Conservation (phyloP, 2,888 invertebrate genomes). For the Quadriops clusia region DNA sequence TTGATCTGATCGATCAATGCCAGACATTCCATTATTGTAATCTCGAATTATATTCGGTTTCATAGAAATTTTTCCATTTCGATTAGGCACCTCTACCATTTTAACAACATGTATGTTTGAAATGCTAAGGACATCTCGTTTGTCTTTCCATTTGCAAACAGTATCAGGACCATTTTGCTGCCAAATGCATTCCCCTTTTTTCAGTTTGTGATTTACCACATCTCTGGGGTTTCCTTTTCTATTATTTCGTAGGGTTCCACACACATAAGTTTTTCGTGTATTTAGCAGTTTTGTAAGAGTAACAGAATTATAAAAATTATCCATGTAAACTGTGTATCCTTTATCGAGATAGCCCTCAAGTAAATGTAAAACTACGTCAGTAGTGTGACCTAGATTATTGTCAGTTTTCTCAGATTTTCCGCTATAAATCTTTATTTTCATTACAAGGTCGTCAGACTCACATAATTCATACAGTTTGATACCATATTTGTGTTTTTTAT, state of each 20-base stretch:
- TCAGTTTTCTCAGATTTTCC: slow-evolving; percentile 17
- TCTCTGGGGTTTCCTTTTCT: slow-evolving; percentile 15
- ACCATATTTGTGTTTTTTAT: slow-evolving; percentile 20
- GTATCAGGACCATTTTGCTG: slow-evolving; percentile 16
- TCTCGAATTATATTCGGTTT: slow-evolving; percentile 20
- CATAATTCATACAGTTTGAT: slow-evolving; percentile 23
- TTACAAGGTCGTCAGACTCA: slow-evolving; percentile 17
- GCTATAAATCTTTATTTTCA: slow-evolving; percentile 18
- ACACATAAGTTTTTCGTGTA: slow-evolving; percentile 16
- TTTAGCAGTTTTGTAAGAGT: slow-evolving; percentile 15
- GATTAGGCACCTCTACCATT: slow-evolving; percentile 18
- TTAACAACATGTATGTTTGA: slow-evolving; percentile 19
- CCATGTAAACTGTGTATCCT: slow-evolving; percentile 18
- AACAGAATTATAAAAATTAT: slow-evolving; percentile 20
- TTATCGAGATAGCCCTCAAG: slow-evolving; percentile 19
- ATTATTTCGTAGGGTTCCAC: slow-evolving; percentile 14
- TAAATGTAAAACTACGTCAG: slow-evolving; percentile 19
- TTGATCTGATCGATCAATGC: slow-evolving; percentile 19
- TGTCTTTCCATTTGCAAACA: slow-evolving; percentile 19
- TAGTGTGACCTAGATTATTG: slow-evolving; percentile 17
- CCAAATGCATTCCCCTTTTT: slow-evolving; percentile 19
- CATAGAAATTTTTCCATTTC: slow-evolving; percentile 18
- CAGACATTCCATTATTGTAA: slow-evolving; percentile 19
- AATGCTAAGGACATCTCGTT: slow-evolving; percentile 17
- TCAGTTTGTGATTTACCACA: slow-evolving; percentile 18